phyloP scores from a whole-genome alignment of 2,888 invertebrate genomes.

The Yponomeuta malinellus region DNA sequence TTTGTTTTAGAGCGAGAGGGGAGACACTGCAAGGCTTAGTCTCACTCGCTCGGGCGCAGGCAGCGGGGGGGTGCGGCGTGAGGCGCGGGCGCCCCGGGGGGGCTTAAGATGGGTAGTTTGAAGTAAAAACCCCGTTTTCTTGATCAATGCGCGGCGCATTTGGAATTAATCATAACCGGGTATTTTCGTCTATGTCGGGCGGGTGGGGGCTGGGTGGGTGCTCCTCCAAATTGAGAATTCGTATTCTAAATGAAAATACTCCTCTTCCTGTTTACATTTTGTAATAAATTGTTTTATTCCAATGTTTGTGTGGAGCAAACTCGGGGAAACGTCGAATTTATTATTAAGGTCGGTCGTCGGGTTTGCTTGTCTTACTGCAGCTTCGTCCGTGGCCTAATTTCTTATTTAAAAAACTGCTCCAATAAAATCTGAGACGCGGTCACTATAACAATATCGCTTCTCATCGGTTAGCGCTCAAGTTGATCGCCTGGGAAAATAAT shows the following conservation, averaged over 20 bases:
- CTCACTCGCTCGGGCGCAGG: slow-evolving; percentile 47
- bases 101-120: slow-evolving; percentile 69
- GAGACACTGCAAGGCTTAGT: slow-evolving; percentile 64
- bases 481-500: background rate
- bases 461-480: background rate
- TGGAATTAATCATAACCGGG: slow-evolving; percentile 75
- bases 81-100: slow-evolving; percentile 26
- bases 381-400: background rate
- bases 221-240: slow-evolving; percentile 50
- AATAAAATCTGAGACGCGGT: background rate
- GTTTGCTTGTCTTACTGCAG: slow-evolving; percentile 23
- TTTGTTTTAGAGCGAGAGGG: slow-evolving; percentile 75
- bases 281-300: slow-evolving; percentile 74
- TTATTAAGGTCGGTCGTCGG: slow-evolving; percentile 38
- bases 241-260: slow-evolving; percentile 76
- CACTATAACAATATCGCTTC: background rate
- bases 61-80: slow-evolving; percentile 27
- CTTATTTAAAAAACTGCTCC: background rate
- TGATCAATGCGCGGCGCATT: slow-evolving; percentile 76
- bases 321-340: slow-evolving; percentile 37
- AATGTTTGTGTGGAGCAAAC: slow-evolving; percentile 52
- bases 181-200: slow-evolving; percentile 70
- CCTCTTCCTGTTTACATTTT: slow-evolving; percentile 75
- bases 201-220: slow-evolving; percentile 34
- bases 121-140: slow-evolving; percentile 73